Percentiles rank a stretch among this genome's conserved stretches.
Evolutionary conservation across 2,888 invertebrate species (phyloP).

Genomic region (Oscheius myriophilus): DNA sequence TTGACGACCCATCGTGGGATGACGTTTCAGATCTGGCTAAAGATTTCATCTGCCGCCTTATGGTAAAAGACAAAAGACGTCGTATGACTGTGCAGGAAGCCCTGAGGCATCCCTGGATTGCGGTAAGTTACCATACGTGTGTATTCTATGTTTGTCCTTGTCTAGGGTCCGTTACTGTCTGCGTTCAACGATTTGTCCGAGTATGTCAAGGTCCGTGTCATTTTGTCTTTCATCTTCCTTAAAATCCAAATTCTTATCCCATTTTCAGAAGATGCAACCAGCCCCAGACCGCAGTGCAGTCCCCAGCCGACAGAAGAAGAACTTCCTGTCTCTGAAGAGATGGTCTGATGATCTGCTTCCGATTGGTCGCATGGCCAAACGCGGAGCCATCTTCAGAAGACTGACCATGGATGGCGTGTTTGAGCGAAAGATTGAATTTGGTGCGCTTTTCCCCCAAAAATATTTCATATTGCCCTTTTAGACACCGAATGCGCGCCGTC

Average conservation of each 20-base stretch:
- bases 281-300: constrained; percentile 57
- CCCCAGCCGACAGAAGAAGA: constrained; percentile 55
- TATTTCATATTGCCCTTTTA: not conserved
- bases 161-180: constrained; percentile 70
- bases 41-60: constrained; percentile 90
- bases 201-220: constrained; percentile 68
- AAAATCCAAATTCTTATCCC: not conserved
- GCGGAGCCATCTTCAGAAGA: constrained; percentile 72
- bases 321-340: constrained; percentile 60
- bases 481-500: constrained; percentile 64
- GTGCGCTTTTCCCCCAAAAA: constrained; percentile 50
- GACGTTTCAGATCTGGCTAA: constrained; percentile 93
- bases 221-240: constrained; percentile 36
- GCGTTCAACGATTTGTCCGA: constrained; percentile 69
- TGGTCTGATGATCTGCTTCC: constrained; percentile 70
- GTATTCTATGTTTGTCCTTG: constrained; percentile 28
- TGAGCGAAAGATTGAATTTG: constrained; percentile 72
- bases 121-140: constrained; percentile 68
- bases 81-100: constrained; percentile 73
- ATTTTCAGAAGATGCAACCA: constrained; percentile 53
- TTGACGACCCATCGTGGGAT: constrained; percentile 94
- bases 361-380: constrained; percentile 72
- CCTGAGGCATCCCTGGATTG: constrained; percentile 73
- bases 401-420: constrained; percentile 72
- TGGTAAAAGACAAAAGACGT: constrained; percentile 85